These are phyloP conservation scores for Aphidius ervi DNA, from an alignment of 1,140 invertebrate species.

Conservation along the genomic window DNA sequence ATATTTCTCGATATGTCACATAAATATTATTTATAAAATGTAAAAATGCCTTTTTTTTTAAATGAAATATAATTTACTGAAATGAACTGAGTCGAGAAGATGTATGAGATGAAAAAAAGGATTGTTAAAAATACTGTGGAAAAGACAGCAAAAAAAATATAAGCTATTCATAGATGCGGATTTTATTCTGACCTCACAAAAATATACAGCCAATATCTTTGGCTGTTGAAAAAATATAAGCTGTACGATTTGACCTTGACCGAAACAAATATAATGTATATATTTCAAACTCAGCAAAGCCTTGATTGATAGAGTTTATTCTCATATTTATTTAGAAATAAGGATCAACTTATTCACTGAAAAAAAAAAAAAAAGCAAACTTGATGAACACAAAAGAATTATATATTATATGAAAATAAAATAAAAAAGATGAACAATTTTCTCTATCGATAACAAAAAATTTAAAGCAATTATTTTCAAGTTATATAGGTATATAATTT, in stretches of 20 bases:
- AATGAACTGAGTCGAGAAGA: too few species aligned
- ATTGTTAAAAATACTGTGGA: conserved; percentile 3
- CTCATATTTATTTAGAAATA: neutral
- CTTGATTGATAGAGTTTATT: conserved; percentile 4
- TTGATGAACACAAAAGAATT: too few species aligned
- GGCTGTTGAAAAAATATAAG: conserved; percentile 4
- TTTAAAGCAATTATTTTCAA: too few species aligned
- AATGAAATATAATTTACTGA: too few species aligned
- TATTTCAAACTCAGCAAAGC: neutral
- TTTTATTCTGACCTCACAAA: neutral
- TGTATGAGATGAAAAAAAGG: neutral
- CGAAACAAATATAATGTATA: neutral
- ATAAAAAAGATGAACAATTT: too few species aligned
- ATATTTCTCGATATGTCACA: too few species aligned
- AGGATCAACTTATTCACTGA: neutral
- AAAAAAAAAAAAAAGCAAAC: neutral
- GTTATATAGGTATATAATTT: too few species aligned
- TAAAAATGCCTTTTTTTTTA: too few species aligned
- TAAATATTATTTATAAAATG: too few species aligned
- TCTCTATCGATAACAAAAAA: too few species aligned
- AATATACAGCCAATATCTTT: neutral
- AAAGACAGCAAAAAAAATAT: neutral
- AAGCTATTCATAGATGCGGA: conserved; percentile 6
- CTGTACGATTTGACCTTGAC: conserved; percentile 1
- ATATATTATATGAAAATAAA: too few species aligned